Evolutionary conservation across 1,140 invertebrate species (phyloP).

Genomic region (Papilio polyxenes): DNA sequence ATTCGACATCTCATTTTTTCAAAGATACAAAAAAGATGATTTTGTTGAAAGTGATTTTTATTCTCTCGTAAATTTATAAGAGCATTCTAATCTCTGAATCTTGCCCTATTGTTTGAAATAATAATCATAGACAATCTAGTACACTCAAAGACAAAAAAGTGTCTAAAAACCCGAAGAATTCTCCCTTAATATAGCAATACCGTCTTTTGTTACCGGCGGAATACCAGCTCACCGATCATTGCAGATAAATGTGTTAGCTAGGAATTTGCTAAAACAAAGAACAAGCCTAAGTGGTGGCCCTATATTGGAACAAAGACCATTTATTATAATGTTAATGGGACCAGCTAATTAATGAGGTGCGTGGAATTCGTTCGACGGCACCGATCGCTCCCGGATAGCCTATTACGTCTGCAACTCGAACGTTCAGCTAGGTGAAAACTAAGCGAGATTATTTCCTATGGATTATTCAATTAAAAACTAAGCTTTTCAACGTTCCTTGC

Average conservation of each 20-base stretch:
- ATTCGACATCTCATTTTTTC: too few species aligned
- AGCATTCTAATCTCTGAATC: neutral
- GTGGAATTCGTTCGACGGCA: constrained; percentile 45
- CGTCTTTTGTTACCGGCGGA: neutral
- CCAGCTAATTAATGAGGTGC: constrained; percentile 52
- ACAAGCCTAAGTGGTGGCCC: constrained; percentile 36
- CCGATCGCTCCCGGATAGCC: constrained; percentile 48
- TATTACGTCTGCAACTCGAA: constrained; percentile 27
- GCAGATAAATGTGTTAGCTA: constrained; percentile 28
- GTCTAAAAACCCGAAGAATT: neutral
- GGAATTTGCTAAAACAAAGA: constrained; percentile 38
- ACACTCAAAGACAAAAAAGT: neutral
- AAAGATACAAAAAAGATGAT: too few species aligned
- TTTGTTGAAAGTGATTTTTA: too few species aligned
- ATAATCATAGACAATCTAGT: neutral
- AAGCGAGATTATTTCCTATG: neutral
- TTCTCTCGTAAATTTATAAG: neutral
- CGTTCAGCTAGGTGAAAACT: neutral
- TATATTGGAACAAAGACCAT: constrained; percentile 44
- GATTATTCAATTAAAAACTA: constrained; percentile 1
- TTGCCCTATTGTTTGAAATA: neutral
- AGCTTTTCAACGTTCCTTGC: neutral
- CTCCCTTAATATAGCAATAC: neutral
- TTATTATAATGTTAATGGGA: constrained; percentile 53
- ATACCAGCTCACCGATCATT: constrained; percentile 16